Evolutionary conservation across 2,888 invertebrate genomes (phyloP), one percentile per base, ranked within the genome.

Genomic region (Polia nebulosa): DNA sequence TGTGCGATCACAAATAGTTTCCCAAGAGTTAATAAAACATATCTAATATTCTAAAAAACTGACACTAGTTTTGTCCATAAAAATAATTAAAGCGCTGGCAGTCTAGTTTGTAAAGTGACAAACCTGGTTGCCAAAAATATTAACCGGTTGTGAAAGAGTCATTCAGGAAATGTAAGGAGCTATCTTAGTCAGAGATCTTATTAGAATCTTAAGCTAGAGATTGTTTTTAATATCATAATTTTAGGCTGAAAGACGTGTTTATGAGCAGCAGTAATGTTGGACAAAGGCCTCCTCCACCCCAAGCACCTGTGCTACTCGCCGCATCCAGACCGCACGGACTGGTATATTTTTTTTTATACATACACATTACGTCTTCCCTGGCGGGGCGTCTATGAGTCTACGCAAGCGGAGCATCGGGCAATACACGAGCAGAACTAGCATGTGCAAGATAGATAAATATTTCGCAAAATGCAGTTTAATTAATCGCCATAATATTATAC

Each of bases 381-480:
- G 22, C 15, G n/a, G 36, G 15, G 15, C 39, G 2, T 17, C 6
- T 9, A 15, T 45, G 27, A 17, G 17, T 52, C 2, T n/a, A 27
- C 20, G 41, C 55, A 44, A 69, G 66, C 44, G 0, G n/a, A 25
- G 7, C 17, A 13, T 62, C 32, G 13, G 9, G 22, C 36, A 70
- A 15, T 20, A n/a, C 27, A 25, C 5, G 3, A 47, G 45, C 36
- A 25, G 13, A 47, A 36, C 36, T 32, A 58, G 9, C 47, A 58
- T 11, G n/a, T 34, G 22, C 29, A 57, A 57, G 25, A 32, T 57
- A 34, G 15, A 34, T 25, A 3, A n/a, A 27, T 34, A 59, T 49
- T 68, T 72, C 34, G 49, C 68, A 72, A 61, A 61, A 34, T 8
- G 34, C 72, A 49, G n/a, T 22, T 29, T 8, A 39, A n/a, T 8